phyloP scores from a whole-genome alignment of 2,797 vertebrate genomes.

The Heteromormyrus szaboi region DNA sequence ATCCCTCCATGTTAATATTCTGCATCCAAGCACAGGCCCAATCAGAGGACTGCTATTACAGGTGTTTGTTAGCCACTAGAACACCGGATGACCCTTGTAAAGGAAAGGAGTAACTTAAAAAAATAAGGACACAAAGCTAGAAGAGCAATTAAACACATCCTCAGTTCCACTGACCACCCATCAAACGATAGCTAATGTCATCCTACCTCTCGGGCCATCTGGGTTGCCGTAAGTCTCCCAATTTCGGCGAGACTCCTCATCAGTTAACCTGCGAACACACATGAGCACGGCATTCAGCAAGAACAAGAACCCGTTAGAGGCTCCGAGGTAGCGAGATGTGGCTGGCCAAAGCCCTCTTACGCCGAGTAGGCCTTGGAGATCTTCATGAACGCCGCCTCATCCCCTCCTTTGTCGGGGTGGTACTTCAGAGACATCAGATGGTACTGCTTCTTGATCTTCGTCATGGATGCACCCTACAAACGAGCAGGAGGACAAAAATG shows the following conservation, averaged over 20 bases:
- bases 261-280: slow-evolving; percentile 75
- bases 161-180: neutral
- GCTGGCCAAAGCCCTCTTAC: slow-evolving; percentile 61
- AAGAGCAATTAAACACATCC: neutral
- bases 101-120: neutral
- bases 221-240: slow-evolving; percentile 92
- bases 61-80: neutral
- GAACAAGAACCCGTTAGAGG: neutral
- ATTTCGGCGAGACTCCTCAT: slow-evolving; percentile 86
- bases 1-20: neutral
- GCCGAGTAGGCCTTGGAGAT: slow-evolving; percentile 94
- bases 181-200: neutral
- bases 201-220: slow-evolving; percentile 88
- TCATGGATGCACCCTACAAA: slow-evolving; percentile 76
- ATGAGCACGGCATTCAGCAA: too few species aligned
- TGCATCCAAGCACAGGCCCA: neutral
- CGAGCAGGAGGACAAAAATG: slow-evolving; percentile 30
- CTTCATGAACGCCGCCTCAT: slow-evolving; percentile 92
- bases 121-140: neutral
- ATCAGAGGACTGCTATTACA: neutral
- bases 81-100: neutral
- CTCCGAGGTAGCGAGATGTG: slow-evolving; percentile 37
- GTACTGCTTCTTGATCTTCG: slow-evolving; percentile 94
- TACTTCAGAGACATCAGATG: slow-evolving; percentile 83
- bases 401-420: slow-evolving; percentile 95